Percentiles rank a stretch among this genome's conserved stretches.
Evolutionary conservation across 2,888 invertebrate genomes (phyloP).

Genomic region (Amiota communis): DNA sequence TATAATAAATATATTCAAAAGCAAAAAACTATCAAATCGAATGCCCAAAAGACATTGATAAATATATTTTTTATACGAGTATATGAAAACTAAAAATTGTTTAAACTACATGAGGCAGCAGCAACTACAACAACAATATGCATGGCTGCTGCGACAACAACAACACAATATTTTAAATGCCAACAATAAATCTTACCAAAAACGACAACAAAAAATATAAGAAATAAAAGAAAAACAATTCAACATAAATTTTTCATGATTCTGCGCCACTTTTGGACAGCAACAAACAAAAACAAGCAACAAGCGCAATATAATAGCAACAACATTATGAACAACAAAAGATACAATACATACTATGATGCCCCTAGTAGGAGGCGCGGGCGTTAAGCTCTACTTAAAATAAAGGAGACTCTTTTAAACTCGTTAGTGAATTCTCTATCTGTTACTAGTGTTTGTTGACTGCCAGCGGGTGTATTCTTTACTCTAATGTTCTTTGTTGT

Average conservation of each 20-base stretch:
- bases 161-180: constrained; percentile 23
- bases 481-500: too few relatives aligned
- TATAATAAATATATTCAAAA: not conserved
- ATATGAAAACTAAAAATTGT: not conserved
- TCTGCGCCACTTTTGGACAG: constrained; percentile 32
- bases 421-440: not conserved
- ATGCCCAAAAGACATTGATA: not conserved
- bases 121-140: not conserved
- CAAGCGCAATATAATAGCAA: too few relatives aligned
- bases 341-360: too few relatives aligned
- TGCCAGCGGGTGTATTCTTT: not conserved
- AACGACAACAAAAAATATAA: not conserved
- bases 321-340: too few relatives aligned
- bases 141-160: not conserved
- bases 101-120: not conserved
- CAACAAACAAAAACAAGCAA: not conserved
- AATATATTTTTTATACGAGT: too few relatives aligned
- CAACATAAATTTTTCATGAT: constrained; percentile 54
- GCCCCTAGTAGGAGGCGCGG: constrained; percentile 18
- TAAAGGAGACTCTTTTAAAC: not conserved
- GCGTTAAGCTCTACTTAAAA: constrained; percentile 7
- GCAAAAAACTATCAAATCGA: not conserved
- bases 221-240: constrained; percentile 43
- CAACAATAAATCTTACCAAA: constrained; percentile 21
- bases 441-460: not conserved